phyloP scores from a whole-genome alignment of 92 coral and sea anemone genomes.

The Porites lobata region DNA sequence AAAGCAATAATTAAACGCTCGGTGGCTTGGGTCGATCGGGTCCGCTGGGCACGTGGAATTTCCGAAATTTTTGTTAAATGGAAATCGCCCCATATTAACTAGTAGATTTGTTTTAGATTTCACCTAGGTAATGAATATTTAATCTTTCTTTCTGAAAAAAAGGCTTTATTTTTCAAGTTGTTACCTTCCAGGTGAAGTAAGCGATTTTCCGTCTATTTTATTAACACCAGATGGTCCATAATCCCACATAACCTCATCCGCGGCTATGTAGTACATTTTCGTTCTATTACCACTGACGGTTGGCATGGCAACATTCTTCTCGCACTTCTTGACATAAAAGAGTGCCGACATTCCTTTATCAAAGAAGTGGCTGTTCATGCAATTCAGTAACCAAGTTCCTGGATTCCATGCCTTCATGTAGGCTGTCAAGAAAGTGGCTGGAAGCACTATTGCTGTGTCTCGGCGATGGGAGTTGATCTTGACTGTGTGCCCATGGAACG shows the following conservation, averaged over 20 bases:
- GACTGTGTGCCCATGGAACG: constrained; percentile 82
- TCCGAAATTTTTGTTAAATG: no score
- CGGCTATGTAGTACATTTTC: constrained; percentile 74
- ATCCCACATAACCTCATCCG: constrained; percentile 78
- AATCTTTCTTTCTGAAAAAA: no score
- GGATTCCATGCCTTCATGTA: constrained; percentile 87
- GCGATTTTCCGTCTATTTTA: constrained; percentile 51
- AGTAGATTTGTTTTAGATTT: no score
- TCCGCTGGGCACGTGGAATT: no score
- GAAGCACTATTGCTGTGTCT: constrained; percentile 81
- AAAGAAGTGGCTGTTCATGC: constrained; percentile 83
- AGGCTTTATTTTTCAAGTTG: no score
- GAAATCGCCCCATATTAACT: no score
- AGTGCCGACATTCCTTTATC: constrained; percentile 84
- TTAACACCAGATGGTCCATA: constrained; percentile 80
- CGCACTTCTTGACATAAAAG: constrained; percentile 63
- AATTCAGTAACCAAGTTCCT: constrained; percentile 93
- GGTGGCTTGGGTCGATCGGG: no score
- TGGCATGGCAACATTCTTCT: constrained; percentile 21
- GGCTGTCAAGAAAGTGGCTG: constrained; percentile 90
- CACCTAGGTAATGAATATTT: no score
- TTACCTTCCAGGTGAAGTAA: constrained; percentile 59
- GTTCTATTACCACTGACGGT: constrained; percentile 45
- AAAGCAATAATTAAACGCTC: no score
- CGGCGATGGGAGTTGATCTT: constrained; percentile 79